Evolutionary conservation across 2,797 vertebrate genomes (phyloP).

Genomic region (Chelon auratus): DNA sequence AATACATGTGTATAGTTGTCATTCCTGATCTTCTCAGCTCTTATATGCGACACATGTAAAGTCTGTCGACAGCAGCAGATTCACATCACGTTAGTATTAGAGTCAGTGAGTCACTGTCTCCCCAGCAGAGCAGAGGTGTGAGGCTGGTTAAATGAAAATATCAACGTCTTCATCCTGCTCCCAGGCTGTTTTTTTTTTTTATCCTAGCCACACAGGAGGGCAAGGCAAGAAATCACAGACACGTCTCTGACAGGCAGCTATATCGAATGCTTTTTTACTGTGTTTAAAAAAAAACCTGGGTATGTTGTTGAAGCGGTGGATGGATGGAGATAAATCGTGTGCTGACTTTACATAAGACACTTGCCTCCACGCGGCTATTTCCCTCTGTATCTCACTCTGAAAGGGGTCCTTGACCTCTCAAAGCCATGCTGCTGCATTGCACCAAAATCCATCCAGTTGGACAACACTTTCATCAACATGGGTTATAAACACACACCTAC

Average conservation of each 20-base stretch:
- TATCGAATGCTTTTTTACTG: slow-evolving; percentile 37
- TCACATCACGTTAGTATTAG: slow-evolving; percentile 23
- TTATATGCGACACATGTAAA: not conserved
- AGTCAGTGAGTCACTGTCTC: slow-evolving; percentile 29
- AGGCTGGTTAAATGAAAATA: slow-evolving; percentile 53
- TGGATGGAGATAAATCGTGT: slow-evolving; percentile 47
- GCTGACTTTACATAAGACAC: slow-evolving; percentile 60
- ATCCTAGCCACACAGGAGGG: slow-evolving; percentile 39
- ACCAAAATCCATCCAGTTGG: slow-evolving; percentile 45
- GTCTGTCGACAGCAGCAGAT: slow-evolving; percentile 22
- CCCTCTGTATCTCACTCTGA: slow-evolving; percentile 52
- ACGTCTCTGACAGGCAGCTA: slow-evolving; percentile 25
- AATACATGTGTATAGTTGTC: not conserved
- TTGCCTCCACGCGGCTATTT: slow-evolving; percentile 51
- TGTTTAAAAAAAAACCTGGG: slow-evolving; percentile 18
- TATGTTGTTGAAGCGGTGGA: slow-evolving; percentile 18
- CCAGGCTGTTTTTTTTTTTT: slow-evolving; percentile 40
- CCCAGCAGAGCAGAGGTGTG: slow-evolving; percentile 24
- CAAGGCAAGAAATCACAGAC: slow-evolving; percentile 23
- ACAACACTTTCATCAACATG: slow-evolving; percentile 36
- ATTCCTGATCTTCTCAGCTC: not conserved
- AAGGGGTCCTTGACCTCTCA: slow-evolving; percentile 72
- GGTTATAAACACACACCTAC: slow-evolving; percentile 29
- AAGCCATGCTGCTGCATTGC: slow-evolving; percentile 41
- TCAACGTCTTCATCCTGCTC: slow-evolving; percentile 26